Evolutionary conservation across 2,797 vertebrate genomes (phyloP).

Genomic region (Poecilia gillii): DNA sequence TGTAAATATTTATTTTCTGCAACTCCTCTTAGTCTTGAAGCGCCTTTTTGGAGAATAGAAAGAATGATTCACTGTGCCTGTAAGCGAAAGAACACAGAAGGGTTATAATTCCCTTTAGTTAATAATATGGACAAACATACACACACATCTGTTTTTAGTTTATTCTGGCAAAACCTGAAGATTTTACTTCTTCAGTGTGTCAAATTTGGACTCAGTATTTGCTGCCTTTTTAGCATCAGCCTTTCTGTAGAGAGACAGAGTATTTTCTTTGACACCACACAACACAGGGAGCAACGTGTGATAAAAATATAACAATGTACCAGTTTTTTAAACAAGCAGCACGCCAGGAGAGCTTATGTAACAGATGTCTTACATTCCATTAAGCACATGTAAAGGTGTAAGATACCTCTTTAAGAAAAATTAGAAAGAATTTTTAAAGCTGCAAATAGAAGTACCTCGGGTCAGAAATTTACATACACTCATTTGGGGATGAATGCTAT

Average conservation of each 20-base stretch:
- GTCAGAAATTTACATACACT: not conserved
- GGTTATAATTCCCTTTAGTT: slow-evolving; percentile 14
- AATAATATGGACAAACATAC: slow-evolving; percentile 13
- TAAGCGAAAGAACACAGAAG: slow-evolving; percentile 33
- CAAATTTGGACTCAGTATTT: slow-evolving; percentile 40
- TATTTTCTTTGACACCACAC: slow-evolving; percentile 26
- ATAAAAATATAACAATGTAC: slow-evolving; percentile 26
- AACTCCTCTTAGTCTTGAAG: slow-evolving; percentile 41
- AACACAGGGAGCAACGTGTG: slow-evolving; percentile 23
- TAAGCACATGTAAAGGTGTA: slow-evolving; percentile 52
- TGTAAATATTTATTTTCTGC: slow-evolving; percentile 35
- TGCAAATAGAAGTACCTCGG: not conserved
- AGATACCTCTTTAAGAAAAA: slow-evolving; percentile 36
- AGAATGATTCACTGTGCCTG: slow-evolving; percentile 49
- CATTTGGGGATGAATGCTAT: not conserved
- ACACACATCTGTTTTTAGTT: slow-evolving; percentile 28
- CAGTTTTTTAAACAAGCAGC: slow-evolving; percentile 29
- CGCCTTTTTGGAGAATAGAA: slow-evolving; percentile 46
- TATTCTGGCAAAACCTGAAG: slow-evolving; percentile 21
- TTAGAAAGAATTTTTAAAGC: slow-evolving; percentile 26
- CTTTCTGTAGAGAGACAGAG: slow-evolving; percentile 27
- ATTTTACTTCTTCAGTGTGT: slow-evolving; percentile 16
- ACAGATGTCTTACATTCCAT: slow-evolving; percentile 31
- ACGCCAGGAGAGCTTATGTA: slow-evolving; percentile 41
- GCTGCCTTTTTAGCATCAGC: slow-evolving; percentile 38